Base-by-base conservation (phyloP, 2,113 vertebrate genomes). In the Panthera leo region DNA sequence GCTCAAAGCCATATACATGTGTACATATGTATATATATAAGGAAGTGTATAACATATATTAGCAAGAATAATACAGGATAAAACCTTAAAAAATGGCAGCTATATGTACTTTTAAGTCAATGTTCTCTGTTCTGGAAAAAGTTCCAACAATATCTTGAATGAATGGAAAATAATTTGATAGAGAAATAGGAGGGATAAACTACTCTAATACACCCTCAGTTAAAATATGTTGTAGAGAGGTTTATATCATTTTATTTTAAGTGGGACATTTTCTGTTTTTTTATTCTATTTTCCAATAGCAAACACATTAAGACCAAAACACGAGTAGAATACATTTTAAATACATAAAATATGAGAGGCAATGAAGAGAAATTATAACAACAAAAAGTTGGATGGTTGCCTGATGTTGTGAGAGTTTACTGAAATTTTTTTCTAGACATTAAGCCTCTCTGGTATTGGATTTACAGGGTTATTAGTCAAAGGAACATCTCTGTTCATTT, bases 401-500 rank as follows among this genome's bases (percentile, higher is more conserved):
- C 63, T 87, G 34, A 88, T 88, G 7, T 51, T 79, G 8, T 75
- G n/a, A 91, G 31, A 90, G 16, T 83, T 94, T 87, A 61, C 51
- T 51, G 27, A 89, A 80, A 36, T 68, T 68, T 91, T 2, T 2
- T 76, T 87, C 11, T 15, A 97, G 39, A 55, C 25, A 76, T 31
- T 84, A 70, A 53, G 14, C 19, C 61, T 84, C 16, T 85, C 23
- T 34, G 51, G 6, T 85, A 85, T 89, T 73, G 34, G 34, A 95
- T 61, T 79, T 89, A 39, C 3, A 75, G 10, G 42, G 15, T 75
- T 85, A 94, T 91, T 91, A 85, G 70, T 89, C 55, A 84, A 75
- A 88, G 45, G 21, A 94, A 48, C 34, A 34, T 75, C 75, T 87
- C 45, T 79, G 31, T n/a, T 89, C 39, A 75, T 94, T 85, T 96